phyloP scores from a whole-genome alignment of 2,113 vertebrate genomes.

The Nothobranchius furzeri region DNA sequence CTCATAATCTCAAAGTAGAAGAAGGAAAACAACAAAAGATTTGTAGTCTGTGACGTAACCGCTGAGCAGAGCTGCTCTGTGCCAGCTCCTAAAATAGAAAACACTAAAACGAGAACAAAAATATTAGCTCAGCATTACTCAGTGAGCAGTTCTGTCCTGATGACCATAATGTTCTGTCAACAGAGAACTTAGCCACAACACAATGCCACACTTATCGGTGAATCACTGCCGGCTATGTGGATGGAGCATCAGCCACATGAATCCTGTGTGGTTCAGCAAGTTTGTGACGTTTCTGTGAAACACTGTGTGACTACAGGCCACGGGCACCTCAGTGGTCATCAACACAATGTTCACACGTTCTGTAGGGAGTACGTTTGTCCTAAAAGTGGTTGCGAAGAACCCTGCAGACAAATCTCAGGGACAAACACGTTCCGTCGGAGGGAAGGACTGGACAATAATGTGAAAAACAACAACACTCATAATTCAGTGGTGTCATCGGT shows the following conservation, averaged over 20 bases:
- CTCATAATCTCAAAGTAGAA: not conserved
- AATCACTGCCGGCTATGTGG: not conserved
- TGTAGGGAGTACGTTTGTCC: too few relatives aligned
- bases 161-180: slow-evolving; percentile 10
- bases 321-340: too few relatives aligned
- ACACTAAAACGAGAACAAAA: not conserved
- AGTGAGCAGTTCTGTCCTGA: not conserved
- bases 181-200: slow-evolving; percentile 7
- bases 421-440: too few relatives aligned
- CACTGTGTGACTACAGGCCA: too few relatives aligned
- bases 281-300: too few relatives aligned
- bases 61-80: slow-evolving; percentile 6
- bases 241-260: not conserved
- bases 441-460: too few relatives aligned
- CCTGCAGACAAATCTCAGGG: too few relatives aligned
- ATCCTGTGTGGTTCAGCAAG: too few relatives aligned
- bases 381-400: too few relatives aligned
- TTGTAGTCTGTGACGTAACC: not conserved
- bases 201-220: slow-evolving; percentile 2
- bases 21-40: not conserved
- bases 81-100: slow-evolving; percentile 8
- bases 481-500: too few relatives aligned
- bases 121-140: not conserved
- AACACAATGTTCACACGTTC: too few relatives aligned
- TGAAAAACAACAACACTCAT: too few relatives aligned